Percentiles rank a stretch among this genome's conserved stretches.
phyloP scores from a whole-genome alignment of 2,113 vertebrate species.

The Blennius ocellaris region DNA sequence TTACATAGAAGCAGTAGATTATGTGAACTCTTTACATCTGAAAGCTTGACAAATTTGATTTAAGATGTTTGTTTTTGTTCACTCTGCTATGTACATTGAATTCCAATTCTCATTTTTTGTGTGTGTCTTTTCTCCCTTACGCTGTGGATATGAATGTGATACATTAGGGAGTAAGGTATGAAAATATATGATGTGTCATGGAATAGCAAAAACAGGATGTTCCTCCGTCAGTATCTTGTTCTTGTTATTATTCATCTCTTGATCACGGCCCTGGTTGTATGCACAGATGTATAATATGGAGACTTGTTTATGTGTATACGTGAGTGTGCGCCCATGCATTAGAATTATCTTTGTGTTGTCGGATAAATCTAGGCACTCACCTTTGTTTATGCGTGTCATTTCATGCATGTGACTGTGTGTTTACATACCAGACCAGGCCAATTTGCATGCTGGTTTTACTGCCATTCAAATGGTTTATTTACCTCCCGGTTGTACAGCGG shows the following conservation, averaged over 20 bases:
- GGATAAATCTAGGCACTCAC: conserved; percentile 46
- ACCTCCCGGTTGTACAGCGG: conserved; percentile 49
- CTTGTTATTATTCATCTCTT: conserved; percentile 46
- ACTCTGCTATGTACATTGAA: conserved; percentile 9
- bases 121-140: background rate
- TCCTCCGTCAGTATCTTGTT: conserved; percentile 24
- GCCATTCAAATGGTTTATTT: conserved; percentile 70
- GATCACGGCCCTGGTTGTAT: conserved; percentile 26
- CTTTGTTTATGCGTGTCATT: conserved; percentile 63
- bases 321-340: conserved; percentile 9
- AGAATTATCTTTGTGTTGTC: conserved; percentile 43
- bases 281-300: conserved; percentile 25
- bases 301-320: conserved; percentile 3
- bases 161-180: conserved; percentile 18
- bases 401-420: conserved; percentile 50
- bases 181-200: conserved; percentile 7
- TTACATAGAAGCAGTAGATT: background rate
- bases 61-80: background rate
- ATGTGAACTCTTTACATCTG: background rate
- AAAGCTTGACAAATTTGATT: background rate
- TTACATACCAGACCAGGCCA: conserved; percentile 34
- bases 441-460: conserved; percentile 69
- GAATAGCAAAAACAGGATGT: conserved; percentile 29
- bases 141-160: conserved; percentile 4
- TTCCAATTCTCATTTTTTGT: background rate